A percentile compares a stretch with the other conserved stretches of the same genome.
Conservation (phyloP, 2,888 invertebrate genomes). For the Sesamia inferens region DNA sequence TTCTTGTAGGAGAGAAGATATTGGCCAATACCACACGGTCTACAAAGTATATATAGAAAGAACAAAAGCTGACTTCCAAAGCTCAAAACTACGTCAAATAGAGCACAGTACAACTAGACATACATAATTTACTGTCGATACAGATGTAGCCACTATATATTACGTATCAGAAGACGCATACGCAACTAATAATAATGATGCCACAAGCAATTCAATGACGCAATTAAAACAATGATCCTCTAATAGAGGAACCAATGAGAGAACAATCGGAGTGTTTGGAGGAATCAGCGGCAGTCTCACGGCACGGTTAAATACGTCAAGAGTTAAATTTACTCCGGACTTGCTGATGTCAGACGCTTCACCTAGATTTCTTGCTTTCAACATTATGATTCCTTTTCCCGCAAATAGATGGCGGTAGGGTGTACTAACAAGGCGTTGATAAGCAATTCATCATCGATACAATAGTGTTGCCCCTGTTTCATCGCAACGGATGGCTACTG, state of each 20-base stretch:
- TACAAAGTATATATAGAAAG: slow-evolving; percentile 43
- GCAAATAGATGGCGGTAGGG: slow-evolving; percentile 84
- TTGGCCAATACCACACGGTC: slow-evolving; percentile 33
- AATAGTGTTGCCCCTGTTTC: slow-evolving; percentile 39
- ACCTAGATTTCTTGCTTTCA: slow-evolving; percentile 86
- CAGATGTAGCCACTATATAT: slow-evolving; percentile 60
- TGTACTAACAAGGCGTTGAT: slow-evolving; percentile 72
- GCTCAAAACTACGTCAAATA: slow-evolving; percentile 42
- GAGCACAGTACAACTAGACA: slow-evolving; percentile 27
- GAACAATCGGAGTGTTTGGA: slow-evolving; percentile 79
- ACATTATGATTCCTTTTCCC: slow-evolving; percentile 76
- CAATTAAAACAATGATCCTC: slow-evolving; percentile 70
- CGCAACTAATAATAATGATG: slow-evolving; percentile 68
- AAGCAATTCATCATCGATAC: slow-evolving; percentile 57
- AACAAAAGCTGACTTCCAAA: slow-evolving; percentile 36
- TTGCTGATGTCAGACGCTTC: slow-evolving; percentile 89
- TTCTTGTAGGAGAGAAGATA: slow-evolving; percentile 24
- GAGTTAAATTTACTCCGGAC: slow-evolving; percentile 87
- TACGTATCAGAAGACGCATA: slow-evolving; percentile 63
- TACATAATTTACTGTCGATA: slow-evolving; percentile 45
- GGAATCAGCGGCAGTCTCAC: slow-evolving; percentile 73
- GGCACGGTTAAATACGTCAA: slow-evolving; percentile 82
- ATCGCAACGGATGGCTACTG: slow-evolving; percentile 22
- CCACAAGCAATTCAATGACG: slow-evolving; percentile 67
- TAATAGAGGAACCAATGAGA: slow-evolving; percentile 67